Evolutionary conservation across 1,140 invertebrate species (phyloP), one percentile per base, ranked within the genome.

Genomic region (Bombus picipes): DNA sequence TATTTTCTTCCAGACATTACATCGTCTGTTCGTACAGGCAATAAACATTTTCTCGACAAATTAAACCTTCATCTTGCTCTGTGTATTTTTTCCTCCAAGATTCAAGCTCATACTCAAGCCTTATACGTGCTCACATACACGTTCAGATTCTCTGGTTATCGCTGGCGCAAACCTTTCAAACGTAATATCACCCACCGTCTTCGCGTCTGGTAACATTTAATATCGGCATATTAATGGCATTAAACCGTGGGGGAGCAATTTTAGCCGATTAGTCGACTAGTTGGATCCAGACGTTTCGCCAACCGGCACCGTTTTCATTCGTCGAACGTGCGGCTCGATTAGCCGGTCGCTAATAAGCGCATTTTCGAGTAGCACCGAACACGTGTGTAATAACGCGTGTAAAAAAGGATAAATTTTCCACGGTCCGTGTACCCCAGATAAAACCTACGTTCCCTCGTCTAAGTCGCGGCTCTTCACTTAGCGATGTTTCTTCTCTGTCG

Each of bases 321-420:
- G 43, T 65, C 57, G 72, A 74, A 81, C 78, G 70, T 37, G 71
- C 39, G 80, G 43, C 22, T n/a, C 71, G 57, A 82, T 82, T 70
- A 78, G 47, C 37, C 59, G 73, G 22, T n/a, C 12, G 41, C 37
- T 84, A 84, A 84, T 84, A 53, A 84, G 37, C 82, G 65, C 47
- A 12, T 83, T 77, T 83, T 68, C 75, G 83, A 84, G 53, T n/a
- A 22, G n/a, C 73, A 25, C 73, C 28, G 22, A 2, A 22, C 41
- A 68, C 4, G 59, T 22, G 81, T 43, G 57, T 84, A 84, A 84
- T 84, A 79, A 79, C 82, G 66, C 82, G 75, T 59, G 82, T 79
- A 79, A 84, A 84, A 84, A 84, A 39, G 66, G 82, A 78, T 71
- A 47, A 84, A 84, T 84, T 79, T 41, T 79, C 53, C 75, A 71